Conservation (phyloP, 2,888 invertebrate genomes). For the Zhengitettix transpicula region DNA sequence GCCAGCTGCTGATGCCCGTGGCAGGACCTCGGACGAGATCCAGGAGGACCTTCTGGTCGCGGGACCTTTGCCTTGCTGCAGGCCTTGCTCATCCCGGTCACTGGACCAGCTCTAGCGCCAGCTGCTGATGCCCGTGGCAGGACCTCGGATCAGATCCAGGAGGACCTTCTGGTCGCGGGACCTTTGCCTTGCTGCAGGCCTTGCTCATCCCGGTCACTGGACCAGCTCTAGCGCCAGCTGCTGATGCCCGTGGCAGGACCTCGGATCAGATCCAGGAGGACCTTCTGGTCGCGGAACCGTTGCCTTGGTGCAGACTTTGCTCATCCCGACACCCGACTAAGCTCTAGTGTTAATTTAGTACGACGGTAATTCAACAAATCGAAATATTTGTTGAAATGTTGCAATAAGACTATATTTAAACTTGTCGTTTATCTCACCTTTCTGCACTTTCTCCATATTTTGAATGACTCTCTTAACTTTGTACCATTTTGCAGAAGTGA, state of each 20-base stretch:
- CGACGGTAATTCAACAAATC: no score
- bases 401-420: no score
- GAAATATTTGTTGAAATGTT: no score
- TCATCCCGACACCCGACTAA: no score
- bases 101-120: background rate
- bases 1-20: conserved; percentile 31
- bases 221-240: background rate
- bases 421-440: no score
- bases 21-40: conserved; percentile 47
- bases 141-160: conserved; percentile 40
- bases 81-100: background rate
- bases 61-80: background rate
- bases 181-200: background rate
- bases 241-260: background rate
- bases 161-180: background rate
- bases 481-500: no score
- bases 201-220: background rate
- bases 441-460: no score
- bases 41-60: conserved; percentile 7
- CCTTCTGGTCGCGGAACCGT: background rate
- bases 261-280: background rate
- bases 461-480: no score
- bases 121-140: conserved; percentile 38
- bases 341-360: no score
- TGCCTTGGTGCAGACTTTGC: no score